Conservation (phyloP, 1,140 invertebrate species). For the Eubasilissa regina region DNA sequence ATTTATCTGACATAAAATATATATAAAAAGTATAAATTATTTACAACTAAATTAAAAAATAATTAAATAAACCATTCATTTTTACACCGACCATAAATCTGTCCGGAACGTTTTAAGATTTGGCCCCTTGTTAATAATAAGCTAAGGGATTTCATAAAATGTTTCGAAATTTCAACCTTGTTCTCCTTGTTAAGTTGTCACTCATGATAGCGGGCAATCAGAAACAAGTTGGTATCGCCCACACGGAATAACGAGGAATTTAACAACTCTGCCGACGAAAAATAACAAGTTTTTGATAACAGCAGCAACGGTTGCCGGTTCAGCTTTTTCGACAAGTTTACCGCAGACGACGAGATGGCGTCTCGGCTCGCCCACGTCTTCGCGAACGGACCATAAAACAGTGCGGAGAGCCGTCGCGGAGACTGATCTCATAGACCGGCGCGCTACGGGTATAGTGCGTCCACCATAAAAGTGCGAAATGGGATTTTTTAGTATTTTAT, state of each 20-base stretch:
- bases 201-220: no score
- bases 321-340: slow-evolving; percentile 4
- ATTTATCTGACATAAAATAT: no score
- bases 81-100: no score
- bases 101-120: no score
- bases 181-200: no score
- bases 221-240: not conserved
- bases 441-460: slow-evolving; percentile 2
- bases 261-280: not conserved
- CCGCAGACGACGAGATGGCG: slow-evolving; percentile 12
- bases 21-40: no score
- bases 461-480: not conserved
- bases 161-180: no score
- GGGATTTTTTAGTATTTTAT: not conserved
- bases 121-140: no score
- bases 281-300: slow-evolving; percentile 21
- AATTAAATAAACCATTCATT: no score
- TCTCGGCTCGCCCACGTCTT: not conserved
- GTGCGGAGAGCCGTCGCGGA: not conserved
- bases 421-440: not conserved
- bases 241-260: not conserved
- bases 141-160: no score
- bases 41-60: no score
- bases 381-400: slow-evolving; percentile 8
- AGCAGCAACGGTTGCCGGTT: not conserved